Percentiles rank a stretch among this genome's conserved stretches.
These are phyloP conservation scores for Stegodyphus mimosarum DNA, from an alignment of 1,140 invertebrate genomes.

Conservation along the genomic window DNA sequence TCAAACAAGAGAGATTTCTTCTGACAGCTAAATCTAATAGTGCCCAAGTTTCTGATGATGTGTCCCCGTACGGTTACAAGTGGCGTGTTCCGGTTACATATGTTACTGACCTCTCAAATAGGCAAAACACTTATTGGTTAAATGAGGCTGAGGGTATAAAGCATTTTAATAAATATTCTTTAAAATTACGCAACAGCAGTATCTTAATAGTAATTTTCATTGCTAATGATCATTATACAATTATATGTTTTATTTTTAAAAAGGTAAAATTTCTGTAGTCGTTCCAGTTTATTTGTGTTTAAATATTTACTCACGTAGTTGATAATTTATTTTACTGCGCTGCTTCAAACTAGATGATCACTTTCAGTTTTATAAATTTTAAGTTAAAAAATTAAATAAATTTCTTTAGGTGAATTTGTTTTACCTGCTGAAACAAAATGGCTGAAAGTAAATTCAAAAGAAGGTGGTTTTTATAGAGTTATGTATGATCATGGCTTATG, in stretches of 20 bases:
- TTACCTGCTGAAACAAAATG: slow-evolving; percentile 73
- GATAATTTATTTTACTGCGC: no score
- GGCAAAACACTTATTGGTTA: slow-evolving; percentile 74
- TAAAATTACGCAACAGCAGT: no score
- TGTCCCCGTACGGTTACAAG: slow-evolving; percentile 69
- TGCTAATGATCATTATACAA: no score
- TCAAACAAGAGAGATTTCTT: slow-evolving; percentile 73
- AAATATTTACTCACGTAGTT: no score
- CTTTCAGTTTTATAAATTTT: neutral
- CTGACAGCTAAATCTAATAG: slow-evolving; percentile 62
- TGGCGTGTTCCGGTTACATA: slow-evolving; percentile 85
- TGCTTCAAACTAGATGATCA: no score
- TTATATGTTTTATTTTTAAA: no score
- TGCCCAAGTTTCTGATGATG: slow-evolving; percentile 61
- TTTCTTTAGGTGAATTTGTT: slow-evolving; percentile 62
- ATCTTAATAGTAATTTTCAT: no score
- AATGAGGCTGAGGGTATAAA: slow-evolving; percentile 78
- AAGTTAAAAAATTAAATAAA: neutral
- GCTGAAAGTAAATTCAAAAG: slow-evolving; percentile 88
- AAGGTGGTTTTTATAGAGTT: slow-evolving; percentile 87
- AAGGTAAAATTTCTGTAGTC: no score
- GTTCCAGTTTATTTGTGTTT: no score
- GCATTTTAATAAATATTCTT: no score
- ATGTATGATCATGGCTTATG: slow-evolving; percentile 85
- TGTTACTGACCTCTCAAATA: slow-evolving; percentile 72